A percentile compares a stretch with the other conserved stretches of the same genome.
Conservation (phyloP, 2,888 invertebrate species). For the Tholera decimalis region DNA sequence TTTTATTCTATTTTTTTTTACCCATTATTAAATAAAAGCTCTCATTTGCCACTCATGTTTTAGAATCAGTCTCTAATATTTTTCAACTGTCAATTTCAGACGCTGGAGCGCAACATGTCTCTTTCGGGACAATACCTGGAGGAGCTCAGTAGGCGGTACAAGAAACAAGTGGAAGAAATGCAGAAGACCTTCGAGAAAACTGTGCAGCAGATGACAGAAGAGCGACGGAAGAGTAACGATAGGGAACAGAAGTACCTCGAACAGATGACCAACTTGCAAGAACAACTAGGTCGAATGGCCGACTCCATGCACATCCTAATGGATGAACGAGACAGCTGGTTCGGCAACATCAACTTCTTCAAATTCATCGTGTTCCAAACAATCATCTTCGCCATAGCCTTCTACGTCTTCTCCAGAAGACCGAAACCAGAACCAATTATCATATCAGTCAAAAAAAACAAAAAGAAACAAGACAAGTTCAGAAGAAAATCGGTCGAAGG, state of each 20-base stretch:
- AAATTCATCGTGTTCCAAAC: slow-evolving; percentile 89
- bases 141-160: slow-evolving; percentile 98
- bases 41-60: too few species aligned
- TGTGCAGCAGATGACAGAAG: slow-evolving; percentile 93
- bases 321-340: slow-evolving; percentile 93
- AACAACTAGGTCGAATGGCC: slow-evolving; percentile 93
- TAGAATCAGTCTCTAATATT: slow-evolving; percentile 1
- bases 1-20: neutral
- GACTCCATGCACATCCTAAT: slow-evolving; percentile 91
- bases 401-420: slow-evolving; percentile 89
- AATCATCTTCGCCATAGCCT: slow-evolving; percentile 85
- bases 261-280: slow-evolving; percentile 93
- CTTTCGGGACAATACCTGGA: slow-evolving; percentile 99
- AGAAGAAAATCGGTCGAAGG: slow-evolving; percentile 93
- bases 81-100: slow-evolving; percentile 89
- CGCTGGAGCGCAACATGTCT: slow-evolving; percentile 99
- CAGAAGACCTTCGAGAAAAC: slow-evolving; percentile 96
- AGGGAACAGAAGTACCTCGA: slow-evolving; percentile 95
- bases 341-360: slow-evolving; percentile 91
- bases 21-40: neutral
- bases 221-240: slow-evolving; percentile 93
- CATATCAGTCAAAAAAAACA: slow-evolving; percentile 78
- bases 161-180: slow-evolving; percentile 99
- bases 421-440: slow-evolving; percentile 79
- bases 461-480: slow-evolving; percentile 82